Evolutionary conservation across 2,797 vertebrate species (phyloP), one percentile per base, ranked within the genome.

Genomic region (Salarias fasciatus): DNA sequence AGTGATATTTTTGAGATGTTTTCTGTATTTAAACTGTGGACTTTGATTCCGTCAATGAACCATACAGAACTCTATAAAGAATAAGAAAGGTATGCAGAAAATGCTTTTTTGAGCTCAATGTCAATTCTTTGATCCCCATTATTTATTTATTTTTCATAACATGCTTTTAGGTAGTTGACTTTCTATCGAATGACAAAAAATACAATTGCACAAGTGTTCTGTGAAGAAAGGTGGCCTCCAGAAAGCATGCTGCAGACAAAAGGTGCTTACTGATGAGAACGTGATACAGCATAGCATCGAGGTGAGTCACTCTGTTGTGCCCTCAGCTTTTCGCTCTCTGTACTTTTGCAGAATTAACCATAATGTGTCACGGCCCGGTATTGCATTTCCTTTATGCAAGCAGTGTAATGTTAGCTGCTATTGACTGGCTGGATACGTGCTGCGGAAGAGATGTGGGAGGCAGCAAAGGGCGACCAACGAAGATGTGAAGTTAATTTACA

Each of bases 371-470:
- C 28, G 28, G 55, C 49, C 61, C 38, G 47, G 88, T 74, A 57
- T 91, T 86, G 64, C 56, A 88, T 92, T 91, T 84, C 90, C 86
- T 82, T 50, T 69, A 58, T 80, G 82, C 67, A 85, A 88, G 88
- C 89, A 79, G n/a, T 82, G 76, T 69, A 69, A 71, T 61, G 65
- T 66, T 53, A 24, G 72, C 70, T 57, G 78, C 52, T 79, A 75
- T 63, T 63, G 79, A 87, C 51, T 57, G 75, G 47, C 58, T 49
- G 35, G 64, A 11, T 11, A 63, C 55, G 29, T 45, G 45, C 37
- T 5, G 11, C 18, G 18, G 2, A 41, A 72, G 44, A 41, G 53
- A 66, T 0, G 6, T 51, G 15, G 8, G 62, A 53, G 60, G 63
- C 55, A 63, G 63, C 18, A 14, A 14, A 37, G 62, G 7, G 5